Conservation (phyloP, 1,140 invertebrate genomes). For the Drosophila subpulchrella region DNA sequence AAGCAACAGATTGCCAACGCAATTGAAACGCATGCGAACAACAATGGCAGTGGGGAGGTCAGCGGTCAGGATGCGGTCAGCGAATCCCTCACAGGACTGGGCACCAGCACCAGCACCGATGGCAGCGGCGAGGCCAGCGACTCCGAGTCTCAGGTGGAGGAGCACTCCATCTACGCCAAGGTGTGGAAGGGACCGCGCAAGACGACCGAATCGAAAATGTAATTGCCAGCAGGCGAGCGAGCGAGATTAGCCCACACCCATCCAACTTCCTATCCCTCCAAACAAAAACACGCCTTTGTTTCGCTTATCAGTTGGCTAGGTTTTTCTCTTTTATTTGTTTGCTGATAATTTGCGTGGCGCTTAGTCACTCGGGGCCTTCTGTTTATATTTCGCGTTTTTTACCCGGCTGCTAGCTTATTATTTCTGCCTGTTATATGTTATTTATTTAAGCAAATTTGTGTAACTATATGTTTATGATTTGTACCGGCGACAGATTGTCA, state of each 20-base stretch:
- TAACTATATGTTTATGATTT: background rate
- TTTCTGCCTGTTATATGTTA: background rate
- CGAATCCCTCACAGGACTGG: conserved; percentile 21
- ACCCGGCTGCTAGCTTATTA: background rate
- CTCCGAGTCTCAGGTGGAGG: conserved; percentile 56
- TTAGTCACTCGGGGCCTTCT: background rate
- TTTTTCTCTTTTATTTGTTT: conserved; percentile 7
- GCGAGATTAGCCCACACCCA: conserved; percentile 13
- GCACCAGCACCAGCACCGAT: conserved; percentile 5
- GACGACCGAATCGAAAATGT: conserved; percentile 84
- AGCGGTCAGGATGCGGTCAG: conserved; percentile 10
- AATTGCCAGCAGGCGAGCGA: conserved; percentile 37
- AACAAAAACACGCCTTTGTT: conserved; percentile 2
- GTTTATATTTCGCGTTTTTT: conserved; percentile 4
- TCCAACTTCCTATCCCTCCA: background rate
- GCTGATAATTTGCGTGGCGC: conserved; percentile 9
- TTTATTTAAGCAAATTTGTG: background rate
- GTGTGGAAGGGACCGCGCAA: conserved; percentile 84
- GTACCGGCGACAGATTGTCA: background rate
- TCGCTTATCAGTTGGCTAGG: conserved; percentile 1
- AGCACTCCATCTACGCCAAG: conserved; percentile 83
- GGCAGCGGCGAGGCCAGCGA: conserved; percentile 28
- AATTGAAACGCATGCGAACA: conserved; percentile 8
- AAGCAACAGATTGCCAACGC: conserved; percentile 27
- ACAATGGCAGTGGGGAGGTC: conserved; percentile 20